Evolutionary conservation across 1,140 invertebrate species (phyloP), one percentile per base, ranked within the genome.

Genomic region (Apis dorsata): DNA sequence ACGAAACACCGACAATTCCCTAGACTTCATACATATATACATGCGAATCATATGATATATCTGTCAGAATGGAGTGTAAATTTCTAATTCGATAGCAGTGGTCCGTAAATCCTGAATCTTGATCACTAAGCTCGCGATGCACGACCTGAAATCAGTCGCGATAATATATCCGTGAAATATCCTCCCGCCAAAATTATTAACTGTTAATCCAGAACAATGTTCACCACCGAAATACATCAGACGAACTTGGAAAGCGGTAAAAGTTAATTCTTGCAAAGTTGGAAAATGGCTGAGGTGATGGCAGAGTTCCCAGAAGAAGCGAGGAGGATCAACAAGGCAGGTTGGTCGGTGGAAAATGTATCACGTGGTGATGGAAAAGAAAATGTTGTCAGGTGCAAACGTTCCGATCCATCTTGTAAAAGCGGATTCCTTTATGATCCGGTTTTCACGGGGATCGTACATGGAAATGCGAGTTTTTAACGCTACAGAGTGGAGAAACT

Each of bases 381-480:
- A 71, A 73, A 57, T 55, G 55, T 63, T 12, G 70, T 21, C 12
- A 60, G 15, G 51, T 51, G 19, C 51, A 60, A 55, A 44, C 53
- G 53, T 24, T 24, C 7, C 15, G 73, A 62, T 34, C 34, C 73
- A 62, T 69, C 44, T 57, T 51, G 24, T 17, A 53, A 60, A 49
- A 57, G 72, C 28, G 15, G 74, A 70, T 81, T 44, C 17, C 21
- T 82, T 82, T 75, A 44, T 77, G n/a, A 15, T 11, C 0, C 17
- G 44, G 11, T 57, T 28, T 44, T 8, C 24, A 55, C 4, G 7
- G n/a, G 21, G 24, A 53, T 77, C 65, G 17, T 49, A 76, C 44
- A 57, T 19, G 51, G 51, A 55, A 69, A 24, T 17, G 57, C 53
- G 8, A 44, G 21, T 19, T 73, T 72, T 66, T 53, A 12, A 8